Evolutionary conservation across 1,140 invertebrate genomes (phyloP).

Genomic region (Papilio polytes): DNA sequence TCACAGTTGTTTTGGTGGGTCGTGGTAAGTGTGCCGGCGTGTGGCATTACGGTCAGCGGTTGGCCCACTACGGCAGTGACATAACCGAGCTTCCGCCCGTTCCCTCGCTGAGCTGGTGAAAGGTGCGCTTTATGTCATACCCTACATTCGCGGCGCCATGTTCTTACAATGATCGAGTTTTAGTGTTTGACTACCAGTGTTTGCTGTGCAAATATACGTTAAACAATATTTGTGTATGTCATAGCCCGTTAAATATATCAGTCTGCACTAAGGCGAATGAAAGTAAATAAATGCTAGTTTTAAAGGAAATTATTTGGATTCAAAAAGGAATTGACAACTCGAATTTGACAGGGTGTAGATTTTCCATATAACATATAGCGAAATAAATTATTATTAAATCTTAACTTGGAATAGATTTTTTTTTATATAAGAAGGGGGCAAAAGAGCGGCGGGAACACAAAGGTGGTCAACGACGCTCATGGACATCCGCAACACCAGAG

Average conservation of each 20-base stretch:
- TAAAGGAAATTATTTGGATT: background rate
- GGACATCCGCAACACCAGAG: too few species aligned
- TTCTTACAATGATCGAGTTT: slow-evolving; percentile 31
- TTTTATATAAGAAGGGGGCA: too few species aligned
- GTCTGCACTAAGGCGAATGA: background rate
- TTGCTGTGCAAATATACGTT: slow-evolving; percentile 6
- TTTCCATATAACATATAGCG: too few species aligned
- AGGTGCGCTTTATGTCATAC: slow-evolving; percentile 66
- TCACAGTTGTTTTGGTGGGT: slow-evolving; percentile 78
- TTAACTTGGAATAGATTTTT: background rate
- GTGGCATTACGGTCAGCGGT: slow-evolving; percentile 73
- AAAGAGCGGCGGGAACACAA: too few species aligned
- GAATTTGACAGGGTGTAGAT: too few species aligned
- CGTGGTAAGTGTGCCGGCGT: slow-evolving; percentile 75
- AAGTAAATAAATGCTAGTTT: background rate
- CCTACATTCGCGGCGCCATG: slow-evolving; percentile 41
- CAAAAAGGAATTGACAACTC: background rate
- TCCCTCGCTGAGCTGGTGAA: slow-evolving; percentile 67
- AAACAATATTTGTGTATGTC: background rate
- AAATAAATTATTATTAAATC: background rate
- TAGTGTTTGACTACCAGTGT: slow-evolving; percentile 4
- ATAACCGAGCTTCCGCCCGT: slow-evolving; percentile 76
- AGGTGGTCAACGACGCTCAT: too few species aligned
- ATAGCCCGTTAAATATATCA: background rate
- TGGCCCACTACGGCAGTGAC: slow-evolving; percentile 73